phyloP scores from a whole-genome alignment of 2,113 vertebrate species.

The Pseudopodoces humilis region DNA sequence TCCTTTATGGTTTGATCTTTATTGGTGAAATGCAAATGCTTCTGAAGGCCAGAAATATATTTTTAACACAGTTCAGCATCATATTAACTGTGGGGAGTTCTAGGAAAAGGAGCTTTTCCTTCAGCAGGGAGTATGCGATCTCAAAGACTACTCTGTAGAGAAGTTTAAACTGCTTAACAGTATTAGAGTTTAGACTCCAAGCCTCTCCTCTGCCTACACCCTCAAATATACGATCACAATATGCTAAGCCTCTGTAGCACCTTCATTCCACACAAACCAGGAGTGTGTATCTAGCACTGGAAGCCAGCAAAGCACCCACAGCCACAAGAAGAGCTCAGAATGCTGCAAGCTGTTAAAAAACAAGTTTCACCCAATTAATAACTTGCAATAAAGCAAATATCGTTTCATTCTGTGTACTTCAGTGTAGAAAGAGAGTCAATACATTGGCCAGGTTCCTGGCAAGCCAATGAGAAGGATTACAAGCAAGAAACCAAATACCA shows the following conservation, averaged over 20 bases:
- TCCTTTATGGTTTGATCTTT: neutral
- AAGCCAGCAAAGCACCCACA: fast-evolving
- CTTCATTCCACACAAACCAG: neutral
- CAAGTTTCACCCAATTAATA: neutral
- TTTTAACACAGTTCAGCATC: neutral
- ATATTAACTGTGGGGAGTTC: neutral
- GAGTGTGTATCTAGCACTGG: neutral
- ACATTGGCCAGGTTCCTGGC: neutral
- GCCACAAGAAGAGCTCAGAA: neutral
- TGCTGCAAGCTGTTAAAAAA: neutral
- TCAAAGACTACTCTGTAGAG: neutral
- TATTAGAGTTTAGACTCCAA: neutral
- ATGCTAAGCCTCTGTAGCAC: neutral
- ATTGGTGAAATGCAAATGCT: neutral
- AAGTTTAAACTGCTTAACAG: neutral
- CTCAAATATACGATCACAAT: neutral
- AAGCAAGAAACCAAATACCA: neutral
- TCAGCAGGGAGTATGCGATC: neutral
- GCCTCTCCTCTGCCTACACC: neutral
- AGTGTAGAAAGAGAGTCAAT: neutral
- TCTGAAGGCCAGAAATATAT: neutral
- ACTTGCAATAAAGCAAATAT: neutral
- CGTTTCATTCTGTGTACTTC: neutral
- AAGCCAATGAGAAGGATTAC: neutral
- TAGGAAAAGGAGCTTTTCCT: neutral